Evolutionary conservation across 2,888 invertebrate species (phyloP).

Genomic region (Antitype chi): DNA sequence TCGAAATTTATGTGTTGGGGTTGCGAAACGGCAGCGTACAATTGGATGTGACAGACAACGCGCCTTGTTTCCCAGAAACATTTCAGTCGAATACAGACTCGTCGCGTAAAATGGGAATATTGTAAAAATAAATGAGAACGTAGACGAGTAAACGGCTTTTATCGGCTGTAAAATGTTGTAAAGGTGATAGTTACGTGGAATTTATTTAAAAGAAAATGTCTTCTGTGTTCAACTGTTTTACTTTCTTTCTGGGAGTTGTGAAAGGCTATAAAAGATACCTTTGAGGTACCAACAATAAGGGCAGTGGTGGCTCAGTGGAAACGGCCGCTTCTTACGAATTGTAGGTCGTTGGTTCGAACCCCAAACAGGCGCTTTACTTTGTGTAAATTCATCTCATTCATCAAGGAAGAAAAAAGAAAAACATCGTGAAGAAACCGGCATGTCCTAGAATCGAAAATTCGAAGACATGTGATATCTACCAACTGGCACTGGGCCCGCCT

Average conservation of each 20-base stretch:
- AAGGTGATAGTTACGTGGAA: constrained; percentile 62
- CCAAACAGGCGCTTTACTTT: too few relatives aligned
- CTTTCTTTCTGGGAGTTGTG: constrained; percentile 37
- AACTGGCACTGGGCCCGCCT: too few relatives aligned
- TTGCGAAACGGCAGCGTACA: constrained; percentile 75
- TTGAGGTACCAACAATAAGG: neutral
- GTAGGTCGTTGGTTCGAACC: too few relatives aligned
- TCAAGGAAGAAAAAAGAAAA: too few relatives aligned
- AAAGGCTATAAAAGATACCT: constrained; percentile 38
- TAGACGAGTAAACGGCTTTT: constrained; percentile 58
- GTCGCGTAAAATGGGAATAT: constrained; percentile 71
- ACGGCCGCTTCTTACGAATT: too few relatives aligned
- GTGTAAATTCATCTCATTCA: too few relatives aligned
- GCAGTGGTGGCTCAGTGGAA: neutral
- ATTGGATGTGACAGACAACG: constrained; percentile 82
- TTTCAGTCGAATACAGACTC: constrained; percentile 71
- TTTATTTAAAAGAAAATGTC: constrained; percentile 56
- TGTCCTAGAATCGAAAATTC: too few relatives aligned
- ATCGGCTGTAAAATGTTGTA: constrained; percentile 53
- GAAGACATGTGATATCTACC: too few relatives aligned
- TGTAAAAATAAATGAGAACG: constrained; percentile 71
- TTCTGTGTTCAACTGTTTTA: constrained; percentile 39
- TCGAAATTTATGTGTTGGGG: constrained; percentile 82
- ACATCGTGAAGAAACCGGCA: too few relatives aligned
- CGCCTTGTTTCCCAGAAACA: constrained; percentile 75